Evolutionary conservation across 2,888 invertebrate species (phyloP).

Genomic region (Toxonevra muliebris): DNA sequence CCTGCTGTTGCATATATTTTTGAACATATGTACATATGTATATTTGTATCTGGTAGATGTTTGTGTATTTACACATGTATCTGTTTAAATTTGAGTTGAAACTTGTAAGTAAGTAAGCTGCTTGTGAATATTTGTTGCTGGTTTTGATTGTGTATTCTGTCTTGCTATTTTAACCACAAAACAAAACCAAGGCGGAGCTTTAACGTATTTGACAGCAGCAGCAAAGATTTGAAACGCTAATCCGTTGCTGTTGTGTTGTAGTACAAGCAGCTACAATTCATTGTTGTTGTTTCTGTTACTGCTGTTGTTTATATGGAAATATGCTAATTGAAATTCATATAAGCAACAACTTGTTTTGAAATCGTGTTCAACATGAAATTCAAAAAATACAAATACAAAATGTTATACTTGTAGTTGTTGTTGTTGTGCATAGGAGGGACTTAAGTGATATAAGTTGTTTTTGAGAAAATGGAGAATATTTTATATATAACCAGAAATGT

Average conservation of each 20-base stretch:
- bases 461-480: too few species aligned
- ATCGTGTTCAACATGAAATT: background rate
- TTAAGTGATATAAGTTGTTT: too few species aligned
- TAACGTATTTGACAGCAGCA: slow-evolving; percentile 10
- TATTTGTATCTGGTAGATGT: too few species aligned
- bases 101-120: background rate
- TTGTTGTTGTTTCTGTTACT: slow-evolving; percentile 4
- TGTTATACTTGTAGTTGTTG: too few species aligned
- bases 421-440: too few species aligned
- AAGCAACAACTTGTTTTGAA: background rate
- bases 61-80: too few species aligned
- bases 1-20: too few species aligned
- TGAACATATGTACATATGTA: too few species aligned
- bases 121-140: slow-evolving; percentile 10
- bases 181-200: slow-evolving; percentile 23
- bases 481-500: too few species aligned
- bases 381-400: too few species aligned
- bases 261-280: background rate
- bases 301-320: slow-evolving; percentile 11
- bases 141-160: slow-evolving; percentile 20
- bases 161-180: background rate
- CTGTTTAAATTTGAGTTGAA: too few species aligned
- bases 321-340: slow-evolving; percentile 8
- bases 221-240: background rate
- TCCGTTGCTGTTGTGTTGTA: slow-evolving; percentile 1